Evolutionary conservation across 2,113 vertebrate genomes (phyloP).

Genomic region (Brienomyrus brachyistius): DNA sequence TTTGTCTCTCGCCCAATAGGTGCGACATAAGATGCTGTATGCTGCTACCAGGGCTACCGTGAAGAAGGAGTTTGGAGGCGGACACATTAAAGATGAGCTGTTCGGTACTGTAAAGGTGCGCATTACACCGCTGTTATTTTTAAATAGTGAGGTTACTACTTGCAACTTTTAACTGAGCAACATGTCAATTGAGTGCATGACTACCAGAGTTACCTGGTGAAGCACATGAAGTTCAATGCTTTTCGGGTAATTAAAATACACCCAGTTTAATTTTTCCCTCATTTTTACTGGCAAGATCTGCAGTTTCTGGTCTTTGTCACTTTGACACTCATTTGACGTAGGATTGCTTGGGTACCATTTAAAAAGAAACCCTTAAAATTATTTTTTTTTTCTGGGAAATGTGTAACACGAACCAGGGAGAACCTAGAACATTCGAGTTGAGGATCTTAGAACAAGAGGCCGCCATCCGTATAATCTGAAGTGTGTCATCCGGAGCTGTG

Average conservation of each 20-base stretch:
- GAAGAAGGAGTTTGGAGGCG: slow-evolving; percentile 95
- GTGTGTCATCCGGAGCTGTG: background rate
- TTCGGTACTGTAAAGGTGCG: slow-evolving; percentile 83
- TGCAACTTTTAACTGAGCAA: background rate
- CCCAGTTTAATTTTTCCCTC: background rate
- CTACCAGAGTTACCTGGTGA: background rate
- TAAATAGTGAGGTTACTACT: background rate
- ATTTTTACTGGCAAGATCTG: background rate
- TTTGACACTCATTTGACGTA: background rate
- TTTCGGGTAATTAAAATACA: background rate
- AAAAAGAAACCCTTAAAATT: background rate
- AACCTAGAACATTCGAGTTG: background rate
- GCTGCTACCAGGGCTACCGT: slow-evolving; percentile 90
- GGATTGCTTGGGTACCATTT: background rate
- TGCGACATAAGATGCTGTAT: slow-evolving; percentile 94
- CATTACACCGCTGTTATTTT: background rate
- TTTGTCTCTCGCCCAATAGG: slow-evolving; percentile 53
- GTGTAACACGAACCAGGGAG: background rate
- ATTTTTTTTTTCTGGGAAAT: background rate
- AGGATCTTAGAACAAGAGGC: background rate
- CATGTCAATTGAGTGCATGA: background rate
- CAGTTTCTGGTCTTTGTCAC: background rate
- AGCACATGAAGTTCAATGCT: background rate
- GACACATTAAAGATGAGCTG: slow-evolving; percentile 92
- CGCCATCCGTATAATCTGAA: background rate